A percentile compares a stretch with the other conserved stretches of the same genome.
Evolutionary conservation across 1,140 invertebrate genomes (phyloP).

Genomic region (Anastrepha obliqua): DNA sequence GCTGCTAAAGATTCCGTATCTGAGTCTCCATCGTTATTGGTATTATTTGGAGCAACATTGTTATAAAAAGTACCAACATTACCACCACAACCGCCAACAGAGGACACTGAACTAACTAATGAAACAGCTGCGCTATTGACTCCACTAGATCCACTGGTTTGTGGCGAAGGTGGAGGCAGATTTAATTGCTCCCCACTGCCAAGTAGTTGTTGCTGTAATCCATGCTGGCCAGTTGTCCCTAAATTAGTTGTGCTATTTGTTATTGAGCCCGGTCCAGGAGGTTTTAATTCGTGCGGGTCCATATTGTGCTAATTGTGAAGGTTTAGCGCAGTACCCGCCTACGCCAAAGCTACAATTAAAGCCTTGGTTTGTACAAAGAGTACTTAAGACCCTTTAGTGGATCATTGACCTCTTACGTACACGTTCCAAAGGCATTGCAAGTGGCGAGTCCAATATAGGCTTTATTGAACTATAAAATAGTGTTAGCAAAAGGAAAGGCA

Average conservation of each 20-base stretch:
- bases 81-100: constrained; percentile 53
- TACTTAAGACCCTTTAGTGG: constrained; percentile 29
- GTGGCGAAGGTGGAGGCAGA: constrained; percentile 63
- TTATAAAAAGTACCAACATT: constrained; percentile 46
- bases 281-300: constrained; percentile 49
- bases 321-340: constrained; percentile 42
- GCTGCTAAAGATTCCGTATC: constrained; percentile 66
- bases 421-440: constrained; percentile 9
- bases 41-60: constrained; percentile 38
- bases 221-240: background rate
- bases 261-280: constrained; percentile 35
- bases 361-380: background rate
- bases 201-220: constrained; percentile 17
- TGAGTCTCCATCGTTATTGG: constrained; percentile 69
- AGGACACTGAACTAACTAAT: constrained; percentile 55
- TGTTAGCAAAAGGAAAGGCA: background rate
- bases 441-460: background rate
- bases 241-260: constrained; percentile 42
- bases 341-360: constrained; percentile 30
- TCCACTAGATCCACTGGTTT: constrained; percentile 54
- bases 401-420: constrained; percentile 15
- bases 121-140: constrained; percentile 34
- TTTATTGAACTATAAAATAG: constrained; percentile 7
- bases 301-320: constrained; percentile 39
- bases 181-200: constrained; percentile 58